Conservation (phyloP, 2,113 vertebrate species). For the Dromaius novaehollandiae region DNA sequence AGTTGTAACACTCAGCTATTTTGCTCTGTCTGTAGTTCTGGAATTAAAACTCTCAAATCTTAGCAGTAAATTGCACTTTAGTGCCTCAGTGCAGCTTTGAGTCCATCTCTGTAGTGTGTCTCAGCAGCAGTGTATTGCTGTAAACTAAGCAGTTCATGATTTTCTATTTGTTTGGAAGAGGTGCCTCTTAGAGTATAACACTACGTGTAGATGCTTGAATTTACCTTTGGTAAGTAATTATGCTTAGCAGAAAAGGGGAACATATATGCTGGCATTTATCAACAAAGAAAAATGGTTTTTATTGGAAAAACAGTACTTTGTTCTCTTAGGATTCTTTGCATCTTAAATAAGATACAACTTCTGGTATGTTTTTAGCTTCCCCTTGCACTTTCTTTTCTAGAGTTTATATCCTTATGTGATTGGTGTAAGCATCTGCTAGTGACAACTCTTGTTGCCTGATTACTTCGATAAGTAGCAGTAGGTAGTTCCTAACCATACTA, state of each 20-base stretch:
- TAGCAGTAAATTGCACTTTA: background rate
- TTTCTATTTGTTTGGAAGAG: background rate
- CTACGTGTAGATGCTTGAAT: background rate
- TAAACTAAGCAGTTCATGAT: background rate
- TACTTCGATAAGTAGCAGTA: background rate
- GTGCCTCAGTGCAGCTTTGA: background rate
- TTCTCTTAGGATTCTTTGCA: background rate
- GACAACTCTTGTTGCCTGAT: background rate
- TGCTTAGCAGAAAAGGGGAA: background rate
- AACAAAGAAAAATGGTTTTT: background rate
- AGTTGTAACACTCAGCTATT: background rate
- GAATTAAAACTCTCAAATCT: background rate
- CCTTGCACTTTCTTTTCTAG: background rate
- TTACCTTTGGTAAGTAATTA: background rate
- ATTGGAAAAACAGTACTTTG: slow-evolving; percentile 5
- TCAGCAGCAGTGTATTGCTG: background rate
- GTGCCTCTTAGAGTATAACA: background rate
- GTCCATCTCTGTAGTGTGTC: background rate
- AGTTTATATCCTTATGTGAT: background rate
- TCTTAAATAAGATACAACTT: background rate
- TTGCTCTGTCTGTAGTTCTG: background rate
- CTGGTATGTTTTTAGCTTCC: background rate
- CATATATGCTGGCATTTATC: background rate
- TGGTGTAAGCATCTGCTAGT: background rate
- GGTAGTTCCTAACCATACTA: background rate